A percentile compares a stretch with the other conserved stretches of the same genome.
Evolutionary conservation across 2,888 invertebrate species (phyloP).

Genomic region (Drosophila kuntzei): DNA sequence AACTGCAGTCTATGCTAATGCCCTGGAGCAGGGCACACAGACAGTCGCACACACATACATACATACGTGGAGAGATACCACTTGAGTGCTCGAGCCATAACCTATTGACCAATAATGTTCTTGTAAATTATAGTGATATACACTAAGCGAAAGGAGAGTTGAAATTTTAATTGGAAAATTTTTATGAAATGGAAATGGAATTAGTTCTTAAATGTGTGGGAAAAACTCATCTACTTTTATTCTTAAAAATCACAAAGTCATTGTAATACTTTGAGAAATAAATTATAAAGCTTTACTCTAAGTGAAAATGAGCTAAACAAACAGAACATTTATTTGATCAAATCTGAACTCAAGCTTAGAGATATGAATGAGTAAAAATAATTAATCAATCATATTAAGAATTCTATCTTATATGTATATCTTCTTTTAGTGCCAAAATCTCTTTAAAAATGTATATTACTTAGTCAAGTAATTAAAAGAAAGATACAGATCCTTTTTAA

Average conservation of each 20-base stretch:
- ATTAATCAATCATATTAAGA: no score
- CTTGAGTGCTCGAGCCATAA: slow-evolving; percentile 38
- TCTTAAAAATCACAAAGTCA: not conserved
- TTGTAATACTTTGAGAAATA: not conserved
- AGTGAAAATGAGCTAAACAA: not conserved
- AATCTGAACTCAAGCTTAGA: not conserved
- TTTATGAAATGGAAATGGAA: not conserved
- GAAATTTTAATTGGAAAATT: not conserved
- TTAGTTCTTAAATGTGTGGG: not conserved
- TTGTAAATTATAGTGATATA: slow-evolving; percentile 44
- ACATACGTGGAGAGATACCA: slow-evolving; percentile 2
- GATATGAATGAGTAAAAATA: not conserved
- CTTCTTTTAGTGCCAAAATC: no score
- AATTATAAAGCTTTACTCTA: not conserved
- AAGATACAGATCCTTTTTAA: no score
- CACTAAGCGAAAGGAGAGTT: slow-evolving; percentile 18
- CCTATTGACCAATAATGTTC: slow-evolving; percentile 61
- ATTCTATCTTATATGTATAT: no score
- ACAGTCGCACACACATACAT: slow-evolving; percentile 14
- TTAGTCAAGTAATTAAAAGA: no score
- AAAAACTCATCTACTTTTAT: not conserved
- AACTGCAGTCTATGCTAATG: slow-evolving; percentile 65
- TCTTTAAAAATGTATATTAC: no score
- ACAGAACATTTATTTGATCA: not conserved
- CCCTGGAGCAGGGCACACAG: slow-evolving; percentile 34